Evolutionary conservation across 2,113 vertebrate genomes (phyloP).

Genomic region (Chiloscyllium plagiosum): DNA sequence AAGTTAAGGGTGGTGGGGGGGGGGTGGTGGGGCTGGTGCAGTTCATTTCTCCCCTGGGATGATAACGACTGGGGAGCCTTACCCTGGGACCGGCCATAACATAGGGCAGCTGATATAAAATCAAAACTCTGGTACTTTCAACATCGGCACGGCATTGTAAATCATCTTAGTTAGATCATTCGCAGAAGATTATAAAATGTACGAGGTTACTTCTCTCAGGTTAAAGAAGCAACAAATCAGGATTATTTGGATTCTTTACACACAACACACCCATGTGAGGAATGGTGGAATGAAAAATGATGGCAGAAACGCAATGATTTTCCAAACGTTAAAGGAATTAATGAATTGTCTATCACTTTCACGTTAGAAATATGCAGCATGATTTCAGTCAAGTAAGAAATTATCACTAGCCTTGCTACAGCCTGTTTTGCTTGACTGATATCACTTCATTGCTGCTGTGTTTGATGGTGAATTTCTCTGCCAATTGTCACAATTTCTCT

Average conservation of each 20-base stretch:
- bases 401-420: neutral
- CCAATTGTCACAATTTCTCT: neutral
- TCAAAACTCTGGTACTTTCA: neutral
- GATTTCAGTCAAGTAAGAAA: neutral
- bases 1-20: too few relatives aligned
- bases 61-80: too few relatives aligned
- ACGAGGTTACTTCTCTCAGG: neutral
- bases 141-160: neutral
- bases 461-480: neutral
- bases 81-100: neutral
- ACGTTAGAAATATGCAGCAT: neutral
- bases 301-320: neutral
- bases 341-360: neutral
- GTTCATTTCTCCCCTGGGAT: too few relatives aligned
- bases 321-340: neutral
- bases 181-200: neutral
- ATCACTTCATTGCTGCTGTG: neutral
- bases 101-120: neutral
- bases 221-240: neutral
- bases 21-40: too few relatives aligned
- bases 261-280: neutral
- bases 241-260: neutral
- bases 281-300: neutral
- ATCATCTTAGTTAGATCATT: neutral
- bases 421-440: neutral